phyloP scores from a whole-genome alignment of 2,113 vertebrate genomes.

The Cepphus grylle region DNA sequence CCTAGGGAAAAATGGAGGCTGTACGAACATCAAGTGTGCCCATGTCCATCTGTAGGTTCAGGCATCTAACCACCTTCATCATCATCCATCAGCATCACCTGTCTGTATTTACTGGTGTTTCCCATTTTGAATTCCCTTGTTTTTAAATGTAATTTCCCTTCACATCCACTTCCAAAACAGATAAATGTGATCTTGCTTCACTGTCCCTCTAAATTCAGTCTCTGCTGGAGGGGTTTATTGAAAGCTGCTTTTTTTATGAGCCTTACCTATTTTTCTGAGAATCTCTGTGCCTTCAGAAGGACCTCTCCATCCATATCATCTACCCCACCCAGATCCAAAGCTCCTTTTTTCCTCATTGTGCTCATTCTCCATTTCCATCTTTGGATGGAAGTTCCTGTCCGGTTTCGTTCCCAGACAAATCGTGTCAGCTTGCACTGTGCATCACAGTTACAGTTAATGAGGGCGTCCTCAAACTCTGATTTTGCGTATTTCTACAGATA shows the following conservation, averaged over 20 bases:
- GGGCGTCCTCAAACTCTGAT: neutral
- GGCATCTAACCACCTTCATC: neutral
- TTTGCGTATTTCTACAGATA: neutral
- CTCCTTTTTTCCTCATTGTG: neutral
- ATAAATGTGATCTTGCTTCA: neutral
- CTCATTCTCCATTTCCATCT: neutral
- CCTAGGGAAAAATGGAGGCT: neutral
- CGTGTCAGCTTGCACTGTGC: neutral
- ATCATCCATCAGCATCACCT: neutral
- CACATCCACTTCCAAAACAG: neutral
- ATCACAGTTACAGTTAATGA: neutral
- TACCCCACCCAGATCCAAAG: neutral
- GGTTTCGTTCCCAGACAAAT: neutral
- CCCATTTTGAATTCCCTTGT: neutral
- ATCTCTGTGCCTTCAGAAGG: neutral
- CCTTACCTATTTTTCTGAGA: neutral
- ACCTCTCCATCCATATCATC: neutral
- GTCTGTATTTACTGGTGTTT: neutral
- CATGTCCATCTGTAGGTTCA: neutral
- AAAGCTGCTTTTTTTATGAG: neutral
- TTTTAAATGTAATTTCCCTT: neutral
- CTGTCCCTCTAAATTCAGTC: neutral
- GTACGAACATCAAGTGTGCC: neutral
- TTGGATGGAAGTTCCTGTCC: neutral
- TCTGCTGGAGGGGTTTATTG: neutral